Conservation (phyloP, 2,113 vertebrate genomes). For the Odobenus rosmarus region DNA sequence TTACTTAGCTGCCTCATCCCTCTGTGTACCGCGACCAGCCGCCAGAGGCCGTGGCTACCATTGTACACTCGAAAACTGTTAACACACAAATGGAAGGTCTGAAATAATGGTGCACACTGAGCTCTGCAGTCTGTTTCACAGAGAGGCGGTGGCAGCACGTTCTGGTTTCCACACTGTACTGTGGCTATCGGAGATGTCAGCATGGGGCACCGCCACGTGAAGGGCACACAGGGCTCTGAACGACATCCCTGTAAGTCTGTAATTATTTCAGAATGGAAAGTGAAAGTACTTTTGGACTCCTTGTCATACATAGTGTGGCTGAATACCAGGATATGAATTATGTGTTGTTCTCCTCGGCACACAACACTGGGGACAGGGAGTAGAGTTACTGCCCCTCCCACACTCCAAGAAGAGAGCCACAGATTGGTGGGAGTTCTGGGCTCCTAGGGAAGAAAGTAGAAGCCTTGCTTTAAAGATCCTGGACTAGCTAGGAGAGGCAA, state of each 20-base stretch:
- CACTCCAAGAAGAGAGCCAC: not conserved
- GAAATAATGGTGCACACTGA: not conserved
- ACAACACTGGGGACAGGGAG: not conserved
- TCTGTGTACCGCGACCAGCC: not conserved
- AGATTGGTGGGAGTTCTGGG: not conserved
- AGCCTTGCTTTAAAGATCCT: not conserved
- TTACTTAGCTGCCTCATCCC: not conserved
- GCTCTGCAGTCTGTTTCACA: not conserved
- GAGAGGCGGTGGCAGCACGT: not conserved
- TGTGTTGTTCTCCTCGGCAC: not conserved
- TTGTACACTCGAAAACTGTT: not conserved
- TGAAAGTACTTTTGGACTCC: not conserved
- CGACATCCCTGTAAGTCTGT: not conserved
- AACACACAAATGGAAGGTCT: not conserved
- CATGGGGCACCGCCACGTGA: rapidly evolving
- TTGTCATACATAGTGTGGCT: not conserved
- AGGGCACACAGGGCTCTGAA: not conserved
- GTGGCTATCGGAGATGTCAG: rapidly evolving
- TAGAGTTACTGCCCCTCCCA: not conserved
- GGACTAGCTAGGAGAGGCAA: not conserved
- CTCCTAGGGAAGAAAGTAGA: not conserved
- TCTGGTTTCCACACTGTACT: not conserved
- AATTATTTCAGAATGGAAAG: not conserved
- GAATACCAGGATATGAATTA: not conserved
- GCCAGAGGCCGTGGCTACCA: too few relatives aligned